phyloP scores from a whole-genome alignment of 2,797 vertebrate genomes.

The Centroberyx gerrardi region DNA sequence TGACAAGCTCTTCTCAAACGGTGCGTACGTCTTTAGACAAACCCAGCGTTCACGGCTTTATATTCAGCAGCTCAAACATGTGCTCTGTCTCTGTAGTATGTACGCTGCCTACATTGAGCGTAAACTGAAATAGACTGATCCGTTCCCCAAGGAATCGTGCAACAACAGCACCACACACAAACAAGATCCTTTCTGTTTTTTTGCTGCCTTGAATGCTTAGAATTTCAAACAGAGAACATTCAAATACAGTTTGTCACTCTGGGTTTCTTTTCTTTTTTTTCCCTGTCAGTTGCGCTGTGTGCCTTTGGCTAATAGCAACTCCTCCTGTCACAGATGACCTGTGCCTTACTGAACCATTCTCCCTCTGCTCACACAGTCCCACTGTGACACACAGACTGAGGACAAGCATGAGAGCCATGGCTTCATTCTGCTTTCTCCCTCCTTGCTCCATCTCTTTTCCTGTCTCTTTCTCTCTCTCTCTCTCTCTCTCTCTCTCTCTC shows the following conservation, averaged over 20 bases:
- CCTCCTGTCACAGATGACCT: slow-evolving; percentile 73
- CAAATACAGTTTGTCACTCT: slow-evolving; percentile 61
- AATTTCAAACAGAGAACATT: slow-evolving; percentile 57
- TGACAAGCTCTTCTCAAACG: slow-evolving; percentile 42
- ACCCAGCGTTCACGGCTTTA: slow-evolving; percentile 30
- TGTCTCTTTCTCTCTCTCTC: neutral
- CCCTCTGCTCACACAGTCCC: slow-evolving; percentile 69
- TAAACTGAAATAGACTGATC: slow-evolving; percentile 66
- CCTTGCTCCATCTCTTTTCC: slow-evolving; percentile 4
- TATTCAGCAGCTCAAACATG: slow-evolving; percentile 21
- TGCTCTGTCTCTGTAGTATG: slow-evolving; percentile 49
- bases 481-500: slow-evolving; percentile 1
- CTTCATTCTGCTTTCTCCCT: slow-evolving; percentile 49
- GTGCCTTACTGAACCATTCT: slow-evolving; percentile 48
- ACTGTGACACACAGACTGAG: slow-evolving; percentile 72
- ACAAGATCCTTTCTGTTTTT: slow-evolving; percentile 57
- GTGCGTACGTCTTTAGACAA: slow-evolving; percentile 60
- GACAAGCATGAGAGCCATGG: slow-evolving; percentile 67
- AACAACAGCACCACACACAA: slow-evolving; percentile 62
- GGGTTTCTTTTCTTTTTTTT: slow-evolving; percentile 16
- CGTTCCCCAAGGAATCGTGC: slow-evolving; percentile 63
- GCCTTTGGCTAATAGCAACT: slow-evolving; percentile 64
- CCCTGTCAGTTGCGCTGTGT: slow-evolving; percentile 40
- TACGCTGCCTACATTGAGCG: slow-evolving; percentile 42
- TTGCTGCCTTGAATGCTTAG: slow-evolving; percentile 43